Percentiles rank a stretch among this genome's conserved stretches.
These are phyloP conservation scores for Pygmarrhopalites habei DNA, from an alignment of 1,140 invertebrate species.

Conservation along the genomic window DNA sequence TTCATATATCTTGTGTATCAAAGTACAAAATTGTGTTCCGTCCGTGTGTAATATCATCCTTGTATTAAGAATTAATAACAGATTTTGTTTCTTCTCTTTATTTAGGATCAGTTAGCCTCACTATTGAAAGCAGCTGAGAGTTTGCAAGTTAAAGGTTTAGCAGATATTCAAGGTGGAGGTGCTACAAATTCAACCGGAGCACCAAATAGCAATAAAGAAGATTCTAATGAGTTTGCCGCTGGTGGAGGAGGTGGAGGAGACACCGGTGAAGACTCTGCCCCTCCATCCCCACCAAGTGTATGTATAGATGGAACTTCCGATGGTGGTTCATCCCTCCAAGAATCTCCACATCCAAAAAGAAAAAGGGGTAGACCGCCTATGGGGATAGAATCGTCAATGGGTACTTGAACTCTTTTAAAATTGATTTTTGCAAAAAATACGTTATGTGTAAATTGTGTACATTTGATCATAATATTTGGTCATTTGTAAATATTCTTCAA, in stretches of 20 bases:
- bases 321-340: constrained; percentile 30
- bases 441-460: too few relatives aligned
- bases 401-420: too few relatives aligned
- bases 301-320: constrained; percentile 30
- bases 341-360: constrained; percentile 29
- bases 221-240: not conserved
- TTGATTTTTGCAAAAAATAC: too few relatives aligned
- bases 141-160: constrained; percentile 80
- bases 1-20: too few relatives aligned
- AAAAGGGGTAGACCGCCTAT: constrained; percentile 36
- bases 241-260: constrained; percentile 45
- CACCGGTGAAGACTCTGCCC: constrained; percentile 32
- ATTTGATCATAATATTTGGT: too few relatives aligned
- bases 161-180: constrained; percentile 43
- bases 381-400: constrained; percentile 11
- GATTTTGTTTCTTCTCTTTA: constrained; percentile 20
- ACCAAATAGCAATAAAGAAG: not conserved
- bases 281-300: constrained; percentile 32
- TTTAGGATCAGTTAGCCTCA: constrained; percentile 69
- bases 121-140: constrained; percentile 85
- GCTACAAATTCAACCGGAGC: constrained; percentile 20
- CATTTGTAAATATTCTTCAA: not conserved
- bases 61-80: too few relatives aligned
- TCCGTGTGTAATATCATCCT: too few relatives aligned
- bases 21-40: constrained; percentile 1